These are phyloP conservation scores for Sphaerodactylus townsendi DNA, from an alignment of 2,113 vertebrate genomes.

Conservation along the genomic window DNA sequence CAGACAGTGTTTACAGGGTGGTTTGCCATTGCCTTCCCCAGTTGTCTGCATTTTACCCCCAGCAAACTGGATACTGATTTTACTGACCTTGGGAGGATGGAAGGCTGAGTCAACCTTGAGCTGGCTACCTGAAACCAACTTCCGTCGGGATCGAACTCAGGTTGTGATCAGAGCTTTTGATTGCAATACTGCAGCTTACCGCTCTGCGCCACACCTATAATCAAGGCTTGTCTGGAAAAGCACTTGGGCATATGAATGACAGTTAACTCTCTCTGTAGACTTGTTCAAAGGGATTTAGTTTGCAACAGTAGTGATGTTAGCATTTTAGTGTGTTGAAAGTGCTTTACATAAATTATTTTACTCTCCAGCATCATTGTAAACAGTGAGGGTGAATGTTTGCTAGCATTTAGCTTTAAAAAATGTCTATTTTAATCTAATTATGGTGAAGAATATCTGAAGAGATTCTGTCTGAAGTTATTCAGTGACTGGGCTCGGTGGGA, in stretches of 20 bases:
- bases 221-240: not conserved
- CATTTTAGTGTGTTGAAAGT: not conserved
- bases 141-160: too few relatives aligned
- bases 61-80: too few relatives aligned
- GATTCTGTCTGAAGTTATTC: not conserved
- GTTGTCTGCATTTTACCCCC: too few relatives aligned
- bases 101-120: too few relatives aligned
- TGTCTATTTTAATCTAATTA: constrained; percentile 3
- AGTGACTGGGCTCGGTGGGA: constrained; percentile 3
- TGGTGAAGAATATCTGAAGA: not conserved
- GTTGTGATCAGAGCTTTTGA: too few relatives aligned
- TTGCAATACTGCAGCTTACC: too few relatives aligned
- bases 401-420: not conserved
- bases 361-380: not conserved
- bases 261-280: not conserved
- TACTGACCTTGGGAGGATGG: too few relatives aligned
- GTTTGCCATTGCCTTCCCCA: too few relatives aligned
- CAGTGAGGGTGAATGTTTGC: not conserved
- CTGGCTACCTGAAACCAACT: too few relatives aligned
- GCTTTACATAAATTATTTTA: not conserved
- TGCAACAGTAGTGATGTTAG: not conserved
- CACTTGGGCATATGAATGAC: not conserved
- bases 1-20: too few relatives aligned
- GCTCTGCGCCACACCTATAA: too few relatives aligned
- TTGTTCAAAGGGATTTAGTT: not conserved